Base-by-base conservation (phyloP, 2,888 invertebrate species). In the Peribatodes rhomboidaria region DNA sequence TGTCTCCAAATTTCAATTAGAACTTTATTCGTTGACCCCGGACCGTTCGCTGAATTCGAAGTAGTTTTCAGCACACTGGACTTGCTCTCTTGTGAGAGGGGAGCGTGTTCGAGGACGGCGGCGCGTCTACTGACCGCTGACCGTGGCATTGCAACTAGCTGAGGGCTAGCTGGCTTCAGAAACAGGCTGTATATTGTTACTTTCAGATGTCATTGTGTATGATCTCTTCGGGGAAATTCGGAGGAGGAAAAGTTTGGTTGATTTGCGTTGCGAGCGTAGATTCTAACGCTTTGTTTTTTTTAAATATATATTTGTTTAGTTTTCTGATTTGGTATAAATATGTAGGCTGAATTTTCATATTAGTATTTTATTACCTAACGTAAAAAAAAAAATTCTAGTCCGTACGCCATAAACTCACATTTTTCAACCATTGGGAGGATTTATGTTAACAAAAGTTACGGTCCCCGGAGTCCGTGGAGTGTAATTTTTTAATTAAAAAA, bases 121-220 rank as follows among this genome's bases (percentile, higher is more conserved):
- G 27, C 18, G 46, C 44, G 46, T 9, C 57, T 22, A 63, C 63
- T 63, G 63, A 22, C 50, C 50, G 41, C 1, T 31, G 57, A 18
- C 50, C 56, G 52, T 41, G 57, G 22, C 55, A 33, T 35, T 35
- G 50, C 14, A 8, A 7, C 9, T 18, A 20, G 42, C 11, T 18
- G 42, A 42, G 18, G 18, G 11, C 18, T 41, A 18, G n/a, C 37
- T 18, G 18, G 18, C 18, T 42, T 20, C 20, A 16, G 42, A 1
- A 18, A 41, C 2, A 41, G 10, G n/a, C 4, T n/a, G 39, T 0
- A n/a, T 39, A 14, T 39, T n/a, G 14, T 14, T 7, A 41, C 41
- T 41, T 46, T 46, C 46, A 46, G 46, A 9, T 46, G 8, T 10
- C 16, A 3, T 6, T 41, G 41, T 9, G 27, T 27, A n/a, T 41